A percentile compares a stretch with the other conserved stretches of the same genome.
phyloP scores from a whole-genome alignment of 2,797 vertebrate genomes.

The Zalophus californianus region DNA sequence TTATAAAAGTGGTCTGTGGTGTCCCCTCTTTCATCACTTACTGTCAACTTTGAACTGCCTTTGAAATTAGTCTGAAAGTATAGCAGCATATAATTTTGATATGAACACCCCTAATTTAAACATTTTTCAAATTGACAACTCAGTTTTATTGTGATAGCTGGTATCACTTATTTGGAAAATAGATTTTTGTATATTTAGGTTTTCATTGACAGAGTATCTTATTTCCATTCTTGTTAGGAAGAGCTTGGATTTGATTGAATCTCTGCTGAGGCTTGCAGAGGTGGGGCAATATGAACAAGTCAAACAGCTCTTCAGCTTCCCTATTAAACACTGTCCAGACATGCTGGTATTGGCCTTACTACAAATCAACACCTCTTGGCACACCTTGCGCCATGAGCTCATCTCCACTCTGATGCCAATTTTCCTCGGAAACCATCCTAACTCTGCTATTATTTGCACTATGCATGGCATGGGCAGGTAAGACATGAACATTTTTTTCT shows the following conservation, averaged over 20 bases:
- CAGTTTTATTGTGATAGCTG: conserved; percentile 19
- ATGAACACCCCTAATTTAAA: not conserved
- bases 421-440: conserved; percentile 99
- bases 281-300: conserved; percentile 99
- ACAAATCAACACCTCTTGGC: conserved; percentile 99
- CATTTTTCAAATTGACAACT: conserved; percentile 18
- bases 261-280: conserved; percentile 96
- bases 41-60: conserved; percentile 26
- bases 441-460: conserved; percentile 99
- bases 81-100: not conserved
- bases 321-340: conserved; percentile 99
- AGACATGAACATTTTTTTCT: conserved; percentile 72
- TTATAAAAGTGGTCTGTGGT: not conserved
- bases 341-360: conserved; percentile 98
- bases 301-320: conserved; percentile 99
- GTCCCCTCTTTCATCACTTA: not conserved
- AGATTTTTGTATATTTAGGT: not conserved
- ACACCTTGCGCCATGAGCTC: conserved; percentile 98
- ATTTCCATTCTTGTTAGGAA: conserved; percentile 91
- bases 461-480: conserved; percentile 99
- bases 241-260: conserved; percentile 99
- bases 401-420: conserved; percentile 99
- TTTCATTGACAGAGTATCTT: conserved; percentile 50
- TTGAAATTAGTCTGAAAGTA: conserved; percentile 37
- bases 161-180: conserved; percentile 2